Evolutionary conservation across 2,797 vertebrate species (phyloP).

Genomic region (Cygnus olor): DNA sequence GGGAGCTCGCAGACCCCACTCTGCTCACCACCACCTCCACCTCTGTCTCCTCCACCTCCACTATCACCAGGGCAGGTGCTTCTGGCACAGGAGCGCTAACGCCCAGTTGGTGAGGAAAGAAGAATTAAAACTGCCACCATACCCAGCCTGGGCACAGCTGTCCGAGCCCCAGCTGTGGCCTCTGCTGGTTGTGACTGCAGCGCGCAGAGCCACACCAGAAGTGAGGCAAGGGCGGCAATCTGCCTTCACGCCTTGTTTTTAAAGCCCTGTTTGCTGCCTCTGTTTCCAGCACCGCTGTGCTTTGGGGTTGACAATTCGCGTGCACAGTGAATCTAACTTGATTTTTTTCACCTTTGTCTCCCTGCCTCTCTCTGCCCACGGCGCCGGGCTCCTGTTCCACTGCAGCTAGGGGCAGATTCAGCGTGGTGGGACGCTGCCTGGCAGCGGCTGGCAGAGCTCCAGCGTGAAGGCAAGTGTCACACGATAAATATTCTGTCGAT

Average conservation of each 20-base stretch:
- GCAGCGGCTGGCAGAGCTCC: constrained; percentile 28
- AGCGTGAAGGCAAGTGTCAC: not conserved
- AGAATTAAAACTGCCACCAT: not conserved
- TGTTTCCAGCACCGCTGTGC: not conserved
- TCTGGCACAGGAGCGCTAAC: not conserved
- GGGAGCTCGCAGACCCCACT: not conserved
- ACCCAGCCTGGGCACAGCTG: not conserved
- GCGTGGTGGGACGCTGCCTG: not conserved
- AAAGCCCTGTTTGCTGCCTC: not conserved
- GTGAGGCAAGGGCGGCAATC: not conserved
- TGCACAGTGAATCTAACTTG: constrained; percentile 14
- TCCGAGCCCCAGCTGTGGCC: not conserved
- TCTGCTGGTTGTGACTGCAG: not conserved
- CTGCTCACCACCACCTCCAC: rapidly evolving
- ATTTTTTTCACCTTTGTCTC: constrained; percentile 39
- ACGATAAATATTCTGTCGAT: not conserved
- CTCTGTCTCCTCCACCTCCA: too few relatives aligned
- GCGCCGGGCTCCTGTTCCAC: constrained; percentile 34
- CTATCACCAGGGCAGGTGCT: rapidly evolving
- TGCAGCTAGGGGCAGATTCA: constrained; percentile 13
- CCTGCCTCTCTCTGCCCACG: not conserved
- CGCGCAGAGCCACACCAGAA: not conserved
- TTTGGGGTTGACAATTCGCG: not conserved
- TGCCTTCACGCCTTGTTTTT: not conserved
- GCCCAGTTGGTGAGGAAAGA: rapidly evolving